Evolutionary conservation across 1,140 invertebrate genomes (phyloP), one percentile per base, ranked within the genome.

Genomic region (Heliconius himera): DNA sequence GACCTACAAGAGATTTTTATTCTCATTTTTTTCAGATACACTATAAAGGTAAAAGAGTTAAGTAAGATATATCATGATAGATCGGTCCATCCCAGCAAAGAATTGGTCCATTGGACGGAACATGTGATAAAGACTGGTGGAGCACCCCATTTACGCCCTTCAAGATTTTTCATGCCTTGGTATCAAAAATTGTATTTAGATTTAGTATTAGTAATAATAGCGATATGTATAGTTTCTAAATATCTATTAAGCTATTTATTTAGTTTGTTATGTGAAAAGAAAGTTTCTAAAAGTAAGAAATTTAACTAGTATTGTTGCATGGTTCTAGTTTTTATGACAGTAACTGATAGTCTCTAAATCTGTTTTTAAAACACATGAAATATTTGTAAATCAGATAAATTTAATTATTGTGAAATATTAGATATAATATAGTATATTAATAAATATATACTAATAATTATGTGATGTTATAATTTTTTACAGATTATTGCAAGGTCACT

Each of bases 111-210:
- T 49, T 84, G 83, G 83, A 78, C 82, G 11, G 81, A 86, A 33
- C 84, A 87, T 54, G 82, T 85, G 2, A 75, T 87, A 11, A 76
- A 75, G 49, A 81, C 83, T 18, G 71, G 51, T 8, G 92, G 91
- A 0, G 90, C 91, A 0, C 76, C 51, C 1, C 85, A 91, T 76
- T 76, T 92, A 4, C 83, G 87, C 9, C 89, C 92, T 8, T 82
- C 83, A n/a, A 86, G 87, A 2, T 75, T 93, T 5, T 9, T 79
- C 13, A 51, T 87, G 36, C 84, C 84, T 20, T 85, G 87, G 76
- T 91, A 92, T 70, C 86, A 91, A 71, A 90, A 88, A 33, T 38
- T 85, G 1, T 91, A 88, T 36, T 76, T 92, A n/a, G 89, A 92
- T 77, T 72, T 91, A 33, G 41, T 79, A 9, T 60, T 78, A 36